Percentiles rank a stretch among this genome's conserved stretches.
phyloP scores from a whole-genome alignment of 1,140 invertebrate species.

The Halictus rubicundus region DNA sequence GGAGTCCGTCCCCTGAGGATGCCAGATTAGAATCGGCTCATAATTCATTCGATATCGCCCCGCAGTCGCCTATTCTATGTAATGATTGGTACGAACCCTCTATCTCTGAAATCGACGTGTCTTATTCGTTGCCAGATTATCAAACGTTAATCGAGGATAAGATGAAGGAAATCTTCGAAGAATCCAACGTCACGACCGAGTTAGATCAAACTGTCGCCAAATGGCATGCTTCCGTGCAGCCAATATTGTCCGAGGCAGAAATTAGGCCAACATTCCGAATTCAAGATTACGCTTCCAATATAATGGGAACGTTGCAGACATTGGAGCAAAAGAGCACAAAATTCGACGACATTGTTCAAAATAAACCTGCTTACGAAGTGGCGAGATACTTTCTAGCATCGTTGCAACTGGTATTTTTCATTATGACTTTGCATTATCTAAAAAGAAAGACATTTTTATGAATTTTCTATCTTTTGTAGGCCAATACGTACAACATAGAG shows the following conservation, averaged over 20 bases:
- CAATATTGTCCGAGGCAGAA: constrained; percentile 67
- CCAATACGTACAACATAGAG: constrained; percentile 46
- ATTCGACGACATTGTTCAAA: constrained; percentile 64
- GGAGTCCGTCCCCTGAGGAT: constrained; percentile 3
- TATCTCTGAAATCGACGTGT: constrained; percentile 9
- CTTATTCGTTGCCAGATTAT: constrained; percentile 52
- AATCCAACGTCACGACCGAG: constrained; percentile 56
- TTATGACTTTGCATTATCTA: constrained; percentile 1
- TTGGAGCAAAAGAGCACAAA: constrained; percentile 47
- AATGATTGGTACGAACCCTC: constrained; percentile 15
- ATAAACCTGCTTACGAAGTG: constrained; percentile 64
- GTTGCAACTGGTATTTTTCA: constrained; percentile 70
- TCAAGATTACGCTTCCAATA: constrained; percentile 65
- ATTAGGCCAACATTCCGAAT: constrained; percentile 68
- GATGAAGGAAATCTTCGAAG: constrained; percentile 64
- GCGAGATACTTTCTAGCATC: constrained; percentile 74
- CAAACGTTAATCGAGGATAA: constrained; percentile 56
- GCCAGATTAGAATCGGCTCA: neutral
- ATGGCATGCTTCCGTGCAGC: constrained; percentile 73
- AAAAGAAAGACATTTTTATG: neutral
- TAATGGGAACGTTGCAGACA: constrained; percentile 61
- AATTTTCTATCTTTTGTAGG: constrained; percentile 31
- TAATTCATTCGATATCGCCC: neutral
- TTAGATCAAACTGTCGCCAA: constrained; percentile 66
- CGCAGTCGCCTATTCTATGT: neutral